Conservation (phyloP, 2,888 invertebrate species). For the Glyphotaelius pellucidus region DNA sequence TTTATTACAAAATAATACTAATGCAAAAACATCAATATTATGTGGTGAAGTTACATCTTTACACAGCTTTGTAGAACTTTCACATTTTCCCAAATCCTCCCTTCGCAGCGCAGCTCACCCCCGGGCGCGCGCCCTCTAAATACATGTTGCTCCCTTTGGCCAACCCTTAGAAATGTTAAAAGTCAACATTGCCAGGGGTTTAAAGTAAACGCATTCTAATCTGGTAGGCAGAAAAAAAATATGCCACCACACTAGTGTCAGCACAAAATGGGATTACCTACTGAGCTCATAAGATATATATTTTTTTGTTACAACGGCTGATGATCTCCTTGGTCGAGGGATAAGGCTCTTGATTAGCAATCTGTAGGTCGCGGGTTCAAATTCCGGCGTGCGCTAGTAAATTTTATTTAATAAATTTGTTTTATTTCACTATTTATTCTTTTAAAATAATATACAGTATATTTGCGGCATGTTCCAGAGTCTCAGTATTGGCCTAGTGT, state of each 20-base stretch:
- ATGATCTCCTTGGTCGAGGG: too few species aligned
- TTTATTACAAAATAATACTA: not conserved
- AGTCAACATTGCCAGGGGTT: not conserved
- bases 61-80: conserved; percentile 2
- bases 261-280: too few species aligned
- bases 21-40: not conserved
- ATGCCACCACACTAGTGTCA: not conserved
- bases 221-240: not conserved
- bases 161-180: not conserved
- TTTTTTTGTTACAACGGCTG: too few species aligned
- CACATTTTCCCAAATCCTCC: not conserved
- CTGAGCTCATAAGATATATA: too few species aligned
- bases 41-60: not conserved
- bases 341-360: too few species aligned
- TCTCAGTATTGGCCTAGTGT: too few species aligned
- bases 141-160: not conserved
- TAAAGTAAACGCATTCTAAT: not conserved
- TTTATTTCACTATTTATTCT: too few species aligned
- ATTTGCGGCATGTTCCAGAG: too few species aligned
- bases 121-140: not conserved
- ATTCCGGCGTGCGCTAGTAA: too few species aligned
- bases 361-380: too few species aligned
- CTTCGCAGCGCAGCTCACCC: not conserved
- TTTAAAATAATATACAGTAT: too few species aligned
- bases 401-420: too few species aligned